A percentile compares a stretch with the other conserved stretches of the same genome.
Evolutionary conservation across 1,140 invertebrate genomes (phyloP).

Genomic region (Agrilus planipennis): DNA sequence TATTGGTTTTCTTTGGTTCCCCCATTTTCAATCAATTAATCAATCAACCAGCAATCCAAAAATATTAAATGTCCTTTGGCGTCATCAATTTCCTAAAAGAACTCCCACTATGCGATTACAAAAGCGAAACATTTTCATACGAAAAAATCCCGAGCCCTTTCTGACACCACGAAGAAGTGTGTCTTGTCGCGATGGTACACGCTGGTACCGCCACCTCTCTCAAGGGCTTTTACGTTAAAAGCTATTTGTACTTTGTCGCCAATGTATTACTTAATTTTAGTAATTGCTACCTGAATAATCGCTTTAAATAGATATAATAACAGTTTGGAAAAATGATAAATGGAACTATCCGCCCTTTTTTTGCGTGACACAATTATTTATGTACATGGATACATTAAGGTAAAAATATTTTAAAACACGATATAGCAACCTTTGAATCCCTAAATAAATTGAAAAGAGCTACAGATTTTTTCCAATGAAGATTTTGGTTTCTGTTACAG

Average conservation of each 20-base stretch:
- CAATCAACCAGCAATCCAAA: too few species aligned
- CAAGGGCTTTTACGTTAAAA: conserved; percentile 30
- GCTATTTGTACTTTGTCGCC: conserved; percentile 31
- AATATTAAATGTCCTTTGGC: conserved; percentile 3
- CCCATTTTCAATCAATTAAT: conserved; percentile 2
- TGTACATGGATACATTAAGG: conserved; percentile 25
- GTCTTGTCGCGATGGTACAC: conserved; percentile 23
- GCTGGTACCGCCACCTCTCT: conserved; percentile 19
- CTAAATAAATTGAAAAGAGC: background rate
- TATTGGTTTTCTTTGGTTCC: too few species aligned
- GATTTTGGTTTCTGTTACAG: conserved; percentile 15
- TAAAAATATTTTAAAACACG: background rate
- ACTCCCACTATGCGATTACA: background rate
- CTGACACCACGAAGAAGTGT: too few species aligned
- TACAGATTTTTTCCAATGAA: background rate
- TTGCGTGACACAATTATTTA: conserved; percentile 9
- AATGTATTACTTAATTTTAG: conserved; percentile 27
- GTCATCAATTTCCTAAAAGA: background rate
- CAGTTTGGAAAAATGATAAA: conserved; percentile 13
- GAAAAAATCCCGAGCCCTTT: too few species aligned
- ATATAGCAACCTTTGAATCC: background rate
- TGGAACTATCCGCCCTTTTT: conserved; percentile 7
- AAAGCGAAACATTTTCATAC: background rate
- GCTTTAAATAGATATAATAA: conserved; percentile 15
- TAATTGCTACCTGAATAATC: conserved; percentile 27